phyloP scores from a whole-genome alignment of 2,888 invertebrate genomes.

The Latrodectus elegans region DNA sequence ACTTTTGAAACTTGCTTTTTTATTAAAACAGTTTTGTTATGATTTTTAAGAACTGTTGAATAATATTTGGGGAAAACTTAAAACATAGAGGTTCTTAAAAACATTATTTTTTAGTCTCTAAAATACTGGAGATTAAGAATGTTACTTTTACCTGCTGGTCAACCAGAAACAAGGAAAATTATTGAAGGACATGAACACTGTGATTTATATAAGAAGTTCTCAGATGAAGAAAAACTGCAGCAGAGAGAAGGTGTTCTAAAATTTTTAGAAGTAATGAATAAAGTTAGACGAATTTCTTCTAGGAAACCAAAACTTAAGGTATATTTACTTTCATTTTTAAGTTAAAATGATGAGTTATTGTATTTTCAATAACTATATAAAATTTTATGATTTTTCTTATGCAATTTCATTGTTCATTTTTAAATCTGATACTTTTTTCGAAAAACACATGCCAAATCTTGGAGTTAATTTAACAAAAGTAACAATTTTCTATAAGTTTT shows the following conservation, averaged over 20 bases:
- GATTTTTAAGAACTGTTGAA: no score
- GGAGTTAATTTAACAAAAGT: no score
- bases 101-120: constrained; percentile 73
- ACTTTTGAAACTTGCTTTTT: no score
- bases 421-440: neutral
- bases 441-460: no score
- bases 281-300: constrained; percentile 83
- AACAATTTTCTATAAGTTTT: no score
- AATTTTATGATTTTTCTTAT: neutral
- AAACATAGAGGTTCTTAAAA: no score
- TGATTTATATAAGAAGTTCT: constrained; percentile 86
- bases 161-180: constrained; percentile 84
- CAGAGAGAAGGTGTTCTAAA: constrained; percentile 75
- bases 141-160: constrained; percentile 87
- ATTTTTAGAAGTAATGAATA: constrained; percentile 90
- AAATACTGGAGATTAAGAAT: constrained; percentile 95
- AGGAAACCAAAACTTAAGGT: constrained; percentile 55
- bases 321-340: neutral
- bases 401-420: neutral
- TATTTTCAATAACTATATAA: no score
- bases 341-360: no score
- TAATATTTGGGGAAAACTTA: no score
- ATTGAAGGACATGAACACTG: constrained; percentile 83
- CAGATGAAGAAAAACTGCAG: constrained; percentile 76
- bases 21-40: no score